Conservation (phyloP, 2,888 invertebrate species). For the Dolomedes plantarius region DNA sequence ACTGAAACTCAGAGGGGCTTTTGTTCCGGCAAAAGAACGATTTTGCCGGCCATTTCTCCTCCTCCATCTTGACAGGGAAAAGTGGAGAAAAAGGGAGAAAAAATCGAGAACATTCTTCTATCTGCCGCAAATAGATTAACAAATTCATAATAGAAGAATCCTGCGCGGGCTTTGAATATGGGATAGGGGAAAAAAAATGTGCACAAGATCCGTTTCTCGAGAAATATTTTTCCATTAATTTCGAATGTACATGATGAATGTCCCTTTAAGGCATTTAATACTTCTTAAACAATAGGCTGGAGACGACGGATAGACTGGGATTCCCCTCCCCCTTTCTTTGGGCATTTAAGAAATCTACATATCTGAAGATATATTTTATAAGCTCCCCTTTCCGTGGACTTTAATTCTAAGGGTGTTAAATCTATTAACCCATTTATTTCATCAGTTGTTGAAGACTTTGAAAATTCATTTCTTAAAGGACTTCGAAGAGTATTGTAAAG, state of each 20-base stretch:
- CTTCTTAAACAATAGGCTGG: not conserved
- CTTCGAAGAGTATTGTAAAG: too few species aligned
- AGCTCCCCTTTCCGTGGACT: not conserved
- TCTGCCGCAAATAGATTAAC: conserved; percentile 55
- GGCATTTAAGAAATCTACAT: not conserved
- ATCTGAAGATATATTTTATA: not conserved
- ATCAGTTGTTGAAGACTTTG: too few species aligned
- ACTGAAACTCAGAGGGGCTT: conserved; percentile 37
- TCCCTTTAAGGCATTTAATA: not conserved
- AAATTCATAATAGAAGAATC: conserved; percentile 55
- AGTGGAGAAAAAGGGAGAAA: conserved; percentile 30
- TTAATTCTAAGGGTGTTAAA: not conserved
- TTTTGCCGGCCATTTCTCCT: conserved; percentile 61
- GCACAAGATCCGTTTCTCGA: conserved; percentile 10
- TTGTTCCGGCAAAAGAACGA: conserved; percentile 56
- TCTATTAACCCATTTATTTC: not conserved
- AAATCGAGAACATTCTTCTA: conserved; percentile 52
- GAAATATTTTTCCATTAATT: conserved; percentile 32
- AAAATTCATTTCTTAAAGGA: too few species aligned
- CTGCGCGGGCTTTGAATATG: conserved; percentile 20
- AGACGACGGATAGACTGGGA: conserved; percentile 2
- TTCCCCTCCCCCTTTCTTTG: not conserved
- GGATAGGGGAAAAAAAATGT: conserved; percentile 18
- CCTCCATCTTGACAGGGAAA: conserved; percentile 37
- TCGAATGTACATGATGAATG: conserved; percentile 13